Evolutionary conservation across 64 coral and sea anemone genomes (phyloP), one percentile per base, ranked within the genome.

Genomic region (Trachythela sp.): DNA sequence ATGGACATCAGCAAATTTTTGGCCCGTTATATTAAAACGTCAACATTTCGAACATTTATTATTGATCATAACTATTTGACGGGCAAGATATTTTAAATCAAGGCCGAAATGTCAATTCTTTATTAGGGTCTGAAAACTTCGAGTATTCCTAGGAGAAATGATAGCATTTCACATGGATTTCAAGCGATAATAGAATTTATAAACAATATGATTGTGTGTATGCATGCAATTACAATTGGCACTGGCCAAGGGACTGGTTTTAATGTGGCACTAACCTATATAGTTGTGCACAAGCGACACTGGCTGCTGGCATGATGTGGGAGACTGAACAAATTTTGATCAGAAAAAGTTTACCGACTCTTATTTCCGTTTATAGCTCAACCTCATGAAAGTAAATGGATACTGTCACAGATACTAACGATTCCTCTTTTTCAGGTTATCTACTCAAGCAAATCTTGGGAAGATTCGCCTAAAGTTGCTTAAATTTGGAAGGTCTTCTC

Each of bases 51-150:
- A 22, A 36, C 2, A 18, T 29, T 31, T 58, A 26, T 15, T 11
- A 34, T 30, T 54, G 2, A 24, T 3, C 26, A 36, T 2, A 54
- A 49, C n/a, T 54, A 9, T 29, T n/a, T 86, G 11, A 8, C 5
- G 22, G 85, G 29, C 17, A 86, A 33, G 45, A 9, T 86, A 20
- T 30, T 31, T 86, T 86, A 86, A 20, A 58, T 13, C 50, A 86
- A 54, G 37, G 83, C 24, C 83, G 40, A 41, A 85, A 54, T 2
- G 85, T 86, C 27, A 86, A 86, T 35, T 24, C 30, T 3, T 22
- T 77, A 15, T 77, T 77, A 77, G 72, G 72, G 2, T 77, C 72
- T 15, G n/a, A n/a, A n/a, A n/a, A n/a, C n/a, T n/a, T n/a, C n/a
- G n/a, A n/a, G n/a, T n/a, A 52, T 52, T 52, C 49, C 22, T 11